phyloP scores from a whole-genome alignment of 2,888 invertebrate genomes.

The Scaptomyza caliginosa region DNA sequence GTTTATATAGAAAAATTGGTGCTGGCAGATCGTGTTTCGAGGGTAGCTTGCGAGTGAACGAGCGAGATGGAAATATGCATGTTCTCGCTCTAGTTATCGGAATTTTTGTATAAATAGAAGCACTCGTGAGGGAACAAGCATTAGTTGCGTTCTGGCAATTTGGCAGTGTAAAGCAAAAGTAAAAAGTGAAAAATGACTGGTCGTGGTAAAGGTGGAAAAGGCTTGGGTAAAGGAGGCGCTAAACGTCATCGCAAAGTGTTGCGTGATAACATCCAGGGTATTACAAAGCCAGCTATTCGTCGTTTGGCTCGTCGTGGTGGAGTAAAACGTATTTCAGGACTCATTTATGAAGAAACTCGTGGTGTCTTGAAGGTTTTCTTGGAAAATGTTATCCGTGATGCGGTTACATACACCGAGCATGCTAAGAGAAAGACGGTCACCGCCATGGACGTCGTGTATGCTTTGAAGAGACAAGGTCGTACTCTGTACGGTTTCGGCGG shows the following conservation, averaged over 20 bases:
- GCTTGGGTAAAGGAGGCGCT: constrained; percentile 91
- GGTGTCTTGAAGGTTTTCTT: constrained; percentile 89
- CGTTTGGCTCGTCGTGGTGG: constrained; percentile 90
- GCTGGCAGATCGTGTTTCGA: too few relatives aligned
- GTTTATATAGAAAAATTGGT: too few relatives aligned
- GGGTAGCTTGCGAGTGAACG: too few relatives aligned
- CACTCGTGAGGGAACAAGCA: too few relatives aligned
- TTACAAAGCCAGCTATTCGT: constrained; percentile 91
- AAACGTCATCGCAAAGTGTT: constrained; percentile 93
- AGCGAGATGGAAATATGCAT: too few relatives aligned
- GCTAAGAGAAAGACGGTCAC: constrained; percentile 95
- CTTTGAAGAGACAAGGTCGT: constrained; percentile 92
- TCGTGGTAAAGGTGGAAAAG: constrained; percentile 91
- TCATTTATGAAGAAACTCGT: constrained; percentile 92
- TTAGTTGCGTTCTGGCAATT: too few relatives aligned
- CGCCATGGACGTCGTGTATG: constrained; percentile 94
- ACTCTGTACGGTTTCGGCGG: constrained; percentile 93
- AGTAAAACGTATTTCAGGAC: constrained; percentile 89
- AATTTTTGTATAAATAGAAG: too few relatives aligned
- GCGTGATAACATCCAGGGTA: constrained; percentile 91
- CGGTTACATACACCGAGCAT: constrained; percentile 93
- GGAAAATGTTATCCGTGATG: constrained; percentile 92
- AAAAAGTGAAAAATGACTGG: constrained; percentile 92
- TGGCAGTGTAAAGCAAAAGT: too few relatives aligned
- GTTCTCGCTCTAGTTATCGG: too few relatives aligned